Percentiles rank a stretch among this genome's conserved stretches.
Conservation (phyloP, 2,113 vertebrate genomes). For the Pluvialis apricaria region DNA sequence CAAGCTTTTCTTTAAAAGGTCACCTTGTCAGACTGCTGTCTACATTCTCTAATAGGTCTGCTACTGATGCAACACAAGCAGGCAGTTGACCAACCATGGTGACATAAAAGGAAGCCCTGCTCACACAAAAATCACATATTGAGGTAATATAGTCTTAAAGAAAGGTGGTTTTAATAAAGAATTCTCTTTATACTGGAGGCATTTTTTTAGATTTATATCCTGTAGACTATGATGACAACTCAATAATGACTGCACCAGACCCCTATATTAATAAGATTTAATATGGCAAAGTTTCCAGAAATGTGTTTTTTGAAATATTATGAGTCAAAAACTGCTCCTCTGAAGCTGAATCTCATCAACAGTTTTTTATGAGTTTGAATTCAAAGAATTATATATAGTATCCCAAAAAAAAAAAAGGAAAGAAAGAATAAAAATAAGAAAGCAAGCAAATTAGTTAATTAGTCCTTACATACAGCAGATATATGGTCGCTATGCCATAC, state of each 20-base stretch:
- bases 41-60: background rate
- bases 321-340: slow-evolving; percentile 70
- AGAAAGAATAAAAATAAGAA: slow-evolving; percentile 39
- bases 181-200: slow-evolving; percentile 68
- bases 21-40: background rate
- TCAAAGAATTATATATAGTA: slow-evolving; percentile 65
- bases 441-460: slow-evolving; percentile 63
- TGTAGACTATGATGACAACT: slow-evolving; percentile 78
- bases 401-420: background rate
- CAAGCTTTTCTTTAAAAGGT: background rate
- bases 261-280: slow-evolving; percentile 78
- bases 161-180: slow-evolving; percentile 80
- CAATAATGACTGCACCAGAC: slow-evolving; percentile 78
- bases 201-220: slow-evolving; percentile 78
- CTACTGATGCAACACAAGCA: slow-evolving; percentile 27
- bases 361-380: slow-evolving; percentile 71
- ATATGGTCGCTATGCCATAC: background rate
- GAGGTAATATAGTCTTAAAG: slow-evolving; percentile 66
- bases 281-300: slow-evolving; percentile 74
- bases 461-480: slow-evolving; percentile 39
- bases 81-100: slow-evolving; percentile 23
- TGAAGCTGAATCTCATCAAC: slow-evolving; percentile 76
- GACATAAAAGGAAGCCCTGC: slow-evolving; percentile 37
- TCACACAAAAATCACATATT: slow-evolving; percentile 58
- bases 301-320: slow-evolving; percentile 82